phyloP scores from a whole-genome alignment of 53 echinoderm and acorn worm species.

The Patiria pectinifera region DNA sequence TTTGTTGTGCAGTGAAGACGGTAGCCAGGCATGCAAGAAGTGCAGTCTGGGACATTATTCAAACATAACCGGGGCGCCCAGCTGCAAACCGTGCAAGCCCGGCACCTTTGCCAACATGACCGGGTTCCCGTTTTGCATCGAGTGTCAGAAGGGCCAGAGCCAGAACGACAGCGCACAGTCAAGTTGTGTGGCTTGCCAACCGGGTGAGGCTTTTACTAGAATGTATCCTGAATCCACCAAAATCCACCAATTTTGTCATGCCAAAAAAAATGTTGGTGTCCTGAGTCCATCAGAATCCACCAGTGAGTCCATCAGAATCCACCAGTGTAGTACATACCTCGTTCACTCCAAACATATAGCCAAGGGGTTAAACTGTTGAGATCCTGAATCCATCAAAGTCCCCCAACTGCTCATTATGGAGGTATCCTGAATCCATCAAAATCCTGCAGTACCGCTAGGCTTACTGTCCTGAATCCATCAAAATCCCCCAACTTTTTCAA shows the following conservation, averaged over 20 bases:
- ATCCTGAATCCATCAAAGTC: too few relatives aligned
- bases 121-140: background rate
- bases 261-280: background rate
- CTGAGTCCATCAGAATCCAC: too few relatives aligned
- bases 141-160: conserved; percentile 47
- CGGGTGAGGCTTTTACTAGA: background rate
- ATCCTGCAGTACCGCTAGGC: too few relatives aligned
- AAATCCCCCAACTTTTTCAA: too few relatives aligned
- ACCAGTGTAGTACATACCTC: too few relatives aligned
- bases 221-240: too few relatives aligned
- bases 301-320: too few relatives aligned
- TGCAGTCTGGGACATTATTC: conserved; percentile 67
- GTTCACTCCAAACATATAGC: too few relatives aligned
- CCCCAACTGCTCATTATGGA: too few relatives aligned
- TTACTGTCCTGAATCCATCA: too few relatives aligned
- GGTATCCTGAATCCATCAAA: too few relatives aligned
- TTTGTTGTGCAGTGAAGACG: conserved; percentile 36
- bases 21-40: conserved; percentile 49
- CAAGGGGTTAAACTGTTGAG: too few relatives aligned
- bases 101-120: conserved; percentile 48
- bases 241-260: background rate
- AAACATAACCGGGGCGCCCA: conserved; percentile 65
- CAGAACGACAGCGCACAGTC: conserved; percentile 40
- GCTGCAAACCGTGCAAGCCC: conserved; percentile 56
- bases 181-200: conserved; percentile 18